Conservation (phyloP, 2,113 vertebrate species). For the Lamprologus sp. region DNA sequence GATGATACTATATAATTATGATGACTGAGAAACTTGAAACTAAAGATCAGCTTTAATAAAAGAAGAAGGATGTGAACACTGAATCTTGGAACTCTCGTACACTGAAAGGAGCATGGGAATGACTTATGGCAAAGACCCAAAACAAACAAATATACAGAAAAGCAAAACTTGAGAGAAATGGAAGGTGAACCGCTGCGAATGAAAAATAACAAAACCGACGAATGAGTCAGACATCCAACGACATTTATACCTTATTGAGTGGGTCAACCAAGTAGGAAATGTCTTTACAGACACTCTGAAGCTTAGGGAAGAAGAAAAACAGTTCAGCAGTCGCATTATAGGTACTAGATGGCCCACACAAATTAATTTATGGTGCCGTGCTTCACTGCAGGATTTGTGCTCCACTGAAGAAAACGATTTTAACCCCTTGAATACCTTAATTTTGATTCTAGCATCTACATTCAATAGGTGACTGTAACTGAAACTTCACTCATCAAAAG, state of each 20-base stretch:
- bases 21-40: not conserved
- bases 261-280: slow-evolving; percentile 76
- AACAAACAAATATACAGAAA: slow-evolving; percentile 10
- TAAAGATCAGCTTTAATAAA: not conserved
- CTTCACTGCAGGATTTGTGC: not conserved
- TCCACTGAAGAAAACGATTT: not conserved
- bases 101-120: not conserved
- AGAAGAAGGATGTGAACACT: not conserved
- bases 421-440: not conserved
- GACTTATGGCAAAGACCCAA: not conserved
- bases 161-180: not conserved
- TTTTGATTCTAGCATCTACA: not conserved
- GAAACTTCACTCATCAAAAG: not conserved
- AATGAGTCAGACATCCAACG: not conserved
- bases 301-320: slow-evolving; percentile 57
- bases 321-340: slow-evolving; percentile 21
- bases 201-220: not conserved
- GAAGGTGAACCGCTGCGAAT: not conserved
- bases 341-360: not conserved
- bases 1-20: not conserved
- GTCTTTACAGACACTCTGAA: slow-evolving; percentile 77
- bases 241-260: slow-evolving; percentile 70
- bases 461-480: not conserved
- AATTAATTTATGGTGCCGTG: not conserved
- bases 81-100: not conserved